Percentiles rank a stretch among this genome's conserved stretches.
These are phyloP conservation scores for Elachura formosa DNA, from an alignment of 2,113 vertebrate genomes.

Conservation along the genomic window DNA sequence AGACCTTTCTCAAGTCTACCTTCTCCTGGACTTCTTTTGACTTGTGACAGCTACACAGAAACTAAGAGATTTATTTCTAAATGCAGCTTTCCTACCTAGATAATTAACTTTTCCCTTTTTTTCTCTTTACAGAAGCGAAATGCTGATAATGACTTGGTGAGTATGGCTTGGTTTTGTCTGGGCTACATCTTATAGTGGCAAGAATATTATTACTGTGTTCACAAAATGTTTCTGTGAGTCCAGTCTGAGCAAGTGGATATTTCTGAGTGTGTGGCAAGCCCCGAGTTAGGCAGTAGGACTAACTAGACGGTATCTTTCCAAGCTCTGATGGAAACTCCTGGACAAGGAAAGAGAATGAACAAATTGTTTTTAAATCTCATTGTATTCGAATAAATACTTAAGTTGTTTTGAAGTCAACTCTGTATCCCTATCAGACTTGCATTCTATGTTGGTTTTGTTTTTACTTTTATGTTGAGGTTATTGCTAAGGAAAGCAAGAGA, in stretches of 20 bases:
- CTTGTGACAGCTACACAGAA: not conserved
- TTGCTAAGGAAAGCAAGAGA: not conserved
- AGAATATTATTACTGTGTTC: not conserved
- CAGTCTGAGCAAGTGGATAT: not conserved
- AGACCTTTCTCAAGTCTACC: not conserved
- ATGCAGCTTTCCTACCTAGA: not conserved
- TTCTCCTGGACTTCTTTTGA: not conserved
- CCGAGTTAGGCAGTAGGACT: not conserved
- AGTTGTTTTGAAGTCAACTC: not conserved
- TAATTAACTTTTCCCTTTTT: not conserved
- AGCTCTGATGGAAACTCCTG: not conserved
- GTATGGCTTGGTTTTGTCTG: not conserved
- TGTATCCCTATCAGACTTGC: not conserved
- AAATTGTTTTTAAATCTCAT: not conserved
- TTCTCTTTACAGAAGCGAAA: conserved; percentile 70
- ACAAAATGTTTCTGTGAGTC: not conserved
- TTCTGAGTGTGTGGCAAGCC: not conserved
- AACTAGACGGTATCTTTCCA: not conserved
- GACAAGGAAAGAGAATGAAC: not conserved
- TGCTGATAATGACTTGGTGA: conserved; percentile 61
- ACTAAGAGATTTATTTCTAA: not conserved
- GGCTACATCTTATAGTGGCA: not conserved
- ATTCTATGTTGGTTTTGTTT: not conserved
- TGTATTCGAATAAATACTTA: not conserved
- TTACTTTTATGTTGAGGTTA: not conserved